phyloP scores from a whole-genome alignment of 1,140 invertebrate genomes.

The Camponotus vicinus region DNA sequence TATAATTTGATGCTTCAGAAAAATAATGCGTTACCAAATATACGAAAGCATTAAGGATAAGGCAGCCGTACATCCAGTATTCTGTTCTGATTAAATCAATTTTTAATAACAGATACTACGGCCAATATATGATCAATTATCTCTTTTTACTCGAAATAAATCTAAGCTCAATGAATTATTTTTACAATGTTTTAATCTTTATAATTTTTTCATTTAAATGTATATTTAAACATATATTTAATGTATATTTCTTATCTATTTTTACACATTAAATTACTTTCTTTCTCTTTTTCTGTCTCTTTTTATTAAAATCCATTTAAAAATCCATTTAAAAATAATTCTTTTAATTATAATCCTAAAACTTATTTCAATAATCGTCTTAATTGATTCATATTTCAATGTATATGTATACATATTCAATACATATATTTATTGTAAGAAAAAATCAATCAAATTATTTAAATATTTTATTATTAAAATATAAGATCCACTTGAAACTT shows the following conservation, averaged over 20 bases:
- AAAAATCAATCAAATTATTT: neutral
- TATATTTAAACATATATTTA: too few species aligned
- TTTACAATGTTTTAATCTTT: neutral
- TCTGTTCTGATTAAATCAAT: neutral
- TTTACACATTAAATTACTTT: neutral
- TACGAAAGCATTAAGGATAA: neutral
- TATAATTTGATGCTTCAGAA: neutral
- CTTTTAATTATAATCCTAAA: neutral
- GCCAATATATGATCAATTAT: neutral
- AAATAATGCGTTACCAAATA: neutral
- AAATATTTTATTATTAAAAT: neutral
- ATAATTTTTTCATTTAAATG: neutral
- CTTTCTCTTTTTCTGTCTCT: too few species aligned
- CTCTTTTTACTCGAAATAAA: neutral
- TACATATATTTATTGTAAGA: neutral
- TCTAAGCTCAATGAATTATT: neutral
- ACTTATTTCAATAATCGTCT: neutral
- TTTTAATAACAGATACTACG: neutral
- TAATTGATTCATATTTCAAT: neutral
- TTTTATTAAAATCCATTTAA: neutral
- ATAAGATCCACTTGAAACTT: neutral
- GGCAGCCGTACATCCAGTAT: neutral
- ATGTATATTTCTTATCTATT: neutral
- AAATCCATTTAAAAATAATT: neutral
- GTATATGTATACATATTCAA: too few species aligned